Evolutionary conservation across 2,797 vertebrate species (phyloP), one percentile per base, ranked within the genome.

Genomic region (Crax fasciolata): DNA sequence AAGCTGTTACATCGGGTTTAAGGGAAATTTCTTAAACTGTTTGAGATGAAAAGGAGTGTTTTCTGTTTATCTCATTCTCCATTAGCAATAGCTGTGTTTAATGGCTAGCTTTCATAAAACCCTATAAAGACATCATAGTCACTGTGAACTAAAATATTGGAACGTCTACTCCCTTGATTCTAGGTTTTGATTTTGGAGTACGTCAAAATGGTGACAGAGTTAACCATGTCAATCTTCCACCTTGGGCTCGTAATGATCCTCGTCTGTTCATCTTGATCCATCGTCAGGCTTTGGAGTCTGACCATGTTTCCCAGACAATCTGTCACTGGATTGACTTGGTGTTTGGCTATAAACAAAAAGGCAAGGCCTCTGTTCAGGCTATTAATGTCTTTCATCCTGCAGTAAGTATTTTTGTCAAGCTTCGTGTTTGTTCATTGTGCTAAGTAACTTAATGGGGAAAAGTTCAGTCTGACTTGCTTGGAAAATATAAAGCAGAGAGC

Each of bases 331-430:
- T 99, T 73, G 99, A 99, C 98, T 96, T 99, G 90, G 99, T 99
- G 86, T 99, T 99, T 32, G 99, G 99, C n/a, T 98, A 99, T 94
- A 99, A 99, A 95, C 99, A 99, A 96, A 99, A 99, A 97, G 99
- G 99, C 95, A 99, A 99, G 97, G 98, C 99, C 44, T 99, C 99
- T 1, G 99, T 99, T 84, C 99, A 99, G 76, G 99, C 99, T 97
- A 99, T 99, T 97, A 99, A 99, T 73, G 99, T 99, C 87, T 99
- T 99, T 95, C 99, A 99, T 96, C 99, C 99, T 38, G 99, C 99
- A 76, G 99, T 99, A 97, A 98, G 99, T 97, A 93, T 77, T 55
- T 71, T 30, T 72, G 62, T 68, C 67, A 65, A 77, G 71, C 18
- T 51, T 35, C 21, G 6, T 48, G 23, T 83, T 46, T 84, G 38